Evolutionary conservation across 2,888 invertebrate genomes (phyloP).

Genomic region (Limnephilus auricula): DNA sequence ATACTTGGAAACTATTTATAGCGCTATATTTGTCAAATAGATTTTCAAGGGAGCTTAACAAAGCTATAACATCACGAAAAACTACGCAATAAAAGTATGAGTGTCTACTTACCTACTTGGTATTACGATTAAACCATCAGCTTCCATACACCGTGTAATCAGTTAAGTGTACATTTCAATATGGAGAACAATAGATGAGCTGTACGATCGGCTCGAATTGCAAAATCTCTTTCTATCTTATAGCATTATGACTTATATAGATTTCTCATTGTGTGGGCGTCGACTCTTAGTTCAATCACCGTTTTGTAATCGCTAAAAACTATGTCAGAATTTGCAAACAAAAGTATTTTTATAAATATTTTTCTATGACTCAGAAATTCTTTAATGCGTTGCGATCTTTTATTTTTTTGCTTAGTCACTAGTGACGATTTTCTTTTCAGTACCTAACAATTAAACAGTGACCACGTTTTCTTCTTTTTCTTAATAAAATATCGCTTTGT

Average conservation of each 20-base stretch:
- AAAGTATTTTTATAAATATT: neutral
- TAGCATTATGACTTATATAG: neutral
- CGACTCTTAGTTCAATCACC: neutral
- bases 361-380: neutral
- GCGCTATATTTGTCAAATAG: too few relatives aligned
- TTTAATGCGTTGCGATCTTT: neutral
- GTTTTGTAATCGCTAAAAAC: neutral
- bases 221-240: neutral
- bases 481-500: too few relatives aligned
- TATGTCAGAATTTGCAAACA: neutral
- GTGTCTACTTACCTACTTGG: too few relatives aligned
- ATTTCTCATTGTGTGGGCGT: neutral
- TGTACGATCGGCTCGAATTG: neutral
- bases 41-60: too few relatives aligned
- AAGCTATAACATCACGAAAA: too few relatives aligned
- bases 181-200: neutral
- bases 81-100: too few relatives aligned
- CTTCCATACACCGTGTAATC: neutral
- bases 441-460: neutral
- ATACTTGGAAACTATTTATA: too few relatives aligned
- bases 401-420: neutral
- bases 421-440: neutral
- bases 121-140: neutral
- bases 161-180: neutral
- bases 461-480: too few relatives aligned